These are phyloP conservation scores for Anarsia innoxiella DNA, from an alignment of 2,888 invertebrate genomes.

Conservation along the genomic window DNA sequence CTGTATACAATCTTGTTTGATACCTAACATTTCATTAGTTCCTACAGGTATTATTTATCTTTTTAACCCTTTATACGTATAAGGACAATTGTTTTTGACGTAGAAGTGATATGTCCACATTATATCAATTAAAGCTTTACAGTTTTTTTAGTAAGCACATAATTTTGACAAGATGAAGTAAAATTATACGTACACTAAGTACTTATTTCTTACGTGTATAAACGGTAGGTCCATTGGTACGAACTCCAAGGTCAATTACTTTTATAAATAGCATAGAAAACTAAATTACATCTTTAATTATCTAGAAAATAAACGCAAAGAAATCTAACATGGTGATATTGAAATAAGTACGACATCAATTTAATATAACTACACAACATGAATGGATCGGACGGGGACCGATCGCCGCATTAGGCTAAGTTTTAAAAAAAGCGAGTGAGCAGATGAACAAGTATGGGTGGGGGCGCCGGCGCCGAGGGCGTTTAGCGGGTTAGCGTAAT, in stretches of 20 bases:
- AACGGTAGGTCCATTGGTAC: too few relatives aligned
- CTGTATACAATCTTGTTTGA: conserved; percentile 39
- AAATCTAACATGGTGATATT: conserved; percentile 34
- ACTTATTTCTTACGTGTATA: too few relatives aligned
- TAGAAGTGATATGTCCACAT: conserved; percentile 51
- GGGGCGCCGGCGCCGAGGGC: conserved; percentile 12
- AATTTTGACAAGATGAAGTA: too few relatives aligned
- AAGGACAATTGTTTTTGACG: conserved; percentile 23
- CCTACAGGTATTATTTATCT: conserved; percentile 21
- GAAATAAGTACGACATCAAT: conserved; percentile 42
- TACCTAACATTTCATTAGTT: conserved; percentile 35
- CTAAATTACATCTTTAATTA: conserved; percentile 25
- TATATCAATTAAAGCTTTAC: conserved; percentile 55
- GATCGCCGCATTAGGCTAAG: conserved; percentile 26
- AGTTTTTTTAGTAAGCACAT: too few relatives aligned
- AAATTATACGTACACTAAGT: too few relatives aligned
- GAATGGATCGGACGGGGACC: conserved; percentile 42
- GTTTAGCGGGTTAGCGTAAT: conserved; percentile 78
- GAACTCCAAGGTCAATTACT: conserved; percentile 22
- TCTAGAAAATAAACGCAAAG: conserved; percentile 38
- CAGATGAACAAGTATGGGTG: conserved; percentile 1
- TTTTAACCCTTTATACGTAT: conserved; percentile 5
- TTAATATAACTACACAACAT: conserved; percentile 44
- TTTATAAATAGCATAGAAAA: conserved; percentile 28
- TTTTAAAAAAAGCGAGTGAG: conserved; percentile 17